Percentiles rank a stretch among this genome's conserved stretches.
Evolutionary conservation across 2,888 invertebrate genomes (phyloP).

Genomic region (Steinernema carpocapsae): DNA sequence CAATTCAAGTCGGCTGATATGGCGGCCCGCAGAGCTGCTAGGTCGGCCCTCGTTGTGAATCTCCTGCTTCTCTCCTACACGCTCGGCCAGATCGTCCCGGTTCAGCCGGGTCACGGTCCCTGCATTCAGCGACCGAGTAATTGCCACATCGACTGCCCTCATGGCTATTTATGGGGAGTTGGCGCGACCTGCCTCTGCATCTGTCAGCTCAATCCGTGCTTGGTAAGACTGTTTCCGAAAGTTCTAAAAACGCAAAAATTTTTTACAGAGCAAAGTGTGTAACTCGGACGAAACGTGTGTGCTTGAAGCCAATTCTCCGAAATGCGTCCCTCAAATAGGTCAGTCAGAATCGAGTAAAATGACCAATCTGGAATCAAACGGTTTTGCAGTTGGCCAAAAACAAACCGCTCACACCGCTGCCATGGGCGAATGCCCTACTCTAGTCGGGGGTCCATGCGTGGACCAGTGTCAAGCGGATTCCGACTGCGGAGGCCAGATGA

Average conservation of each 20-base stretch:
- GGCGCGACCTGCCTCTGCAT: slow-evolving; percentile 47
- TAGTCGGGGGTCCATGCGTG: slow-evolving; percentile 59
- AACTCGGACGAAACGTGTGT: slow-evolving; percentile 53
- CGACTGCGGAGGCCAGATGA: slow-evolving; percentile 55
- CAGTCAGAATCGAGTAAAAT: slow-evolving; percentile 28
- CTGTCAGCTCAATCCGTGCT: slow-evolving; percentile 56
- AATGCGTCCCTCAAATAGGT: slow-evolving; percentile 56
- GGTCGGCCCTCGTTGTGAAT: neutral
- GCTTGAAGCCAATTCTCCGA: slow-evolving; percentile 46
- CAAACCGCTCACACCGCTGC: slow-evolving; percentile 27
- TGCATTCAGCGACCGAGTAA: slow-evolving; percentile 47
- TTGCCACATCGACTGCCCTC: slow-evolving; percentile 55
- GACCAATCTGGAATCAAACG: neutral
- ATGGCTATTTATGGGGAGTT: slow-evolving; percentile 52
- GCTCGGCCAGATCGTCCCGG: slow-evolving; percentile 21
- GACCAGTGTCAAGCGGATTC: slow-evolving; percentile 55
- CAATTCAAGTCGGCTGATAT: slow-evolving; percentile 20
- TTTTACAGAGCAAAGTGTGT: slow-evolving; percentile 52
- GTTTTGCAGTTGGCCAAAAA: slow-evolving; percentile 23
- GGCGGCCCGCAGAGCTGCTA: slow-evolving; percentile 33
- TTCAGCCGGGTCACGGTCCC: slow-evolving; percentile 38
- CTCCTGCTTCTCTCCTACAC: slow-evolving; percentile 27
- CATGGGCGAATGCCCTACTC: slow-evolving; percentile 56
- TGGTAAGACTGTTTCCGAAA: slow-evolving; percentile 44
- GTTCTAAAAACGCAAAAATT: neutral